Evolutionary conservation across 1,140 invertebrate genomes (phyloP), one percentile per base, ranked within the genome.

Genomic region (Anastrepha obliqua): DNA sequence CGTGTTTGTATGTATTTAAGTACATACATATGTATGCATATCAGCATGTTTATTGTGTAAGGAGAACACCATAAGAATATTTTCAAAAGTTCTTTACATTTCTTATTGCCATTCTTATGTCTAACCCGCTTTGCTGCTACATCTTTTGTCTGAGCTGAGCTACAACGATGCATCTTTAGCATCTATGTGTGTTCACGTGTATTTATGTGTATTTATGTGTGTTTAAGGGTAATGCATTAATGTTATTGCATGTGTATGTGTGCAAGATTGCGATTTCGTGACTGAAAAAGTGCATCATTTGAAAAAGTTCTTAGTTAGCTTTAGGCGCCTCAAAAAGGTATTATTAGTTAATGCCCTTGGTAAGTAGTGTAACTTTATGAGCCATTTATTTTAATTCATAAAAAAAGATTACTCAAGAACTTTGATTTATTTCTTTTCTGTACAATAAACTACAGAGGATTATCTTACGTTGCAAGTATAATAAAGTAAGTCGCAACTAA

Each of bases 71-170:
- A 29, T n/a, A 29, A 3, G 64, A 67, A 0, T 67, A 67, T 67
- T 39, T 67, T 67, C 29, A 67, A 67, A 67, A 67, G 64, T 67
- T 67, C 11, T 67, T 29, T 67, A 20, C 64, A 67, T 67, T 29
- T 67, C 29, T 67, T 67, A 67, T 67, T 29, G 3, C 29, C 64
- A 29, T 7, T 39, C 29, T 39, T 39, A 39, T 67, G 64, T 4
- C 29, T 67, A 29, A 67, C 6, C 29, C 17, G 64, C 0, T 67
- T 67, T 67, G n/a, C 64, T 67, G 29, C 29, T 29, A 4, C 29
- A 29, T 67, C 64, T 39, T 67, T 67, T 67, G 29, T 67, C 29
- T 67, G 64, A 29, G n/a, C n/a, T 67, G 64, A 67, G 20, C 29
- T 67, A 67, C 64, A 67, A 39, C 7, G 6, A 67, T 39, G 20